These are phyloP conservation scores for Sterrhoptilus dennistouni DNA, from an alignment of 2,113 vertebrate genomes.

Conservation along the genomic window DNA sequence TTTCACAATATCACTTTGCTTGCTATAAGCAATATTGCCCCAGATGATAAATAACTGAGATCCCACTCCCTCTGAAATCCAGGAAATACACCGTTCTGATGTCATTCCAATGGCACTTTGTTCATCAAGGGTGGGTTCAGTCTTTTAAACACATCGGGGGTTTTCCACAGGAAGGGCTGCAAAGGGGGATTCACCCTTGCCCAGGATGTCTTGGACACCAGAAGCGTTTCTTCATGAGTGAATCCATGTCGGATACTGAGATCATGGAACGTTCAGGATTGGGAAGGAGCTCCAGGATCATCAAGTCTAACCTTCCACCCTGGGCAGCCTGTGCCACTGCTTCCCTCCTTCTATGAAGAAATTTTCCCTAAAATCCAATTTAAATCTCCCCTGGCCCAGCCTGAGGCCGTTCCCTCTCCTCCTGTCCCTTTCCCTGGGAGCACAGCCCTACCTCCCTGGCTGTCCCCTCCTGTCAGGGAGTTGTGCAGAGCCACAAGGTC, in stretches of 20 bases:
- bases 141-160: rapidly evolving
- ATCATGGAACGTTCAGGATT: not conserved
- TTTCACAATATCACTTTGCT: not conserved
- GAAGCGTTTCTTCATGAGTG: not conserved
- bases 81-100: not conserved
- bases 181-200: not conserved
- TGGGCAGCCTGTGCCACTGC: not conserved
- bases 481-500: not conserved
- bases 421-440: not conserved
- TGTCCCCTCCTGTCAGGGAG: not conserved
- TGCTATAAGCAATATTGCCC: not conserved
- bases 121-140: not conserved
- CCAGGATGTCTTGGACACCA: rapidly evolving
- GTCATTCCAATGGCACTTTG: not conserved
- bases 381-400: rapidly evolving
- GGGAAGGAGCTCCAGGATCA: not conserved
- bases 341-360: not conserved
- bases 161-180: not conserved
- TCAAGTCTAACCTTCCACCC: rapidly evolving
- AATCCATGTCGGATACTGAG: not conserved
- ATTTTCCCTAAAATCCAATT: not conserved
- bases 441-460: rapidly evolving
- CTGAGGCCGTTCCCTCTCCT: rapidly evolving
- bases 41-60: not conserved
- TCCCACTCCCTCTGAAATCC: not conserved